These are phyloP conservation scores for Pseudochirops cupreus DNA, from an alignment of 2,797 vertebrate species.

Conservation along the genomic window DNA sequence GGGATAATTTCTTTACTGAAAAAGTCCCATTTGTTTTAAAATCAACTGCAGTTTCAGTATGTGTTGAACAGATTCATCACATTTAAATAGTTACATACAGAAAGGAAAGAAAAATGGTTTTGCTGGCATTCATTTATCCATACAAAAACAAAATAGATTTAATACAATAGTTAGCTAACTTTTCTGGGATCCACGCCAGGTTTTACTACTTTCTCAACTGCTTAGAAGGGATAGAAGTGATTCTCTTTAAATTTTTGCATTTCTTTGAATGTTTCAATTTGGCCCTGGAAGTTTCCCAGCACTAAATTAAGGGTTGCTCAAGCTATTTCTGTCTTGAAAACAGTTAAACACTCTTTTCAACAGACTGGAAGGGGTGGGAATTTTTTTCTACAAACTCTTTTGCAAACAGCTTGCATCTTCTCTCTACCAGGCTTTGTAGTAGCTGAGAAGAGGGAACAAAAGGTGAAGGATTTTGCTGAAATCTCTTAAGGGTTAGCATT, in stretches of 20 bases:
- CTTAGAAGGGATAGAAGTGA: not conserved
- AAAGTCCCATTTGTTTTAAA: not conserved
- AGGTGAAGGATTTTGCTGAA: not conserved
- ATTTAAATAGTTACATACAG: not conserved
- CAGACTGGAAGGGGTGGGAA: not conserved
- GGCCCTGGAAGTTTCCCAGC: not conserved
- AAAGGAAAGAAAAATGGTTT: not conserved
- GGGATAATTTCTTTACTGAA: not conserved
- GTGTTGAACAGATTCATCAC: not conserved
- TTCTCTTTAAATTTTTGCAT: not conserved
- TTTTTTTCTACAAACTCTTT: not conserved
- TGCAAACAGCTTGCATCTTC: not conserved
- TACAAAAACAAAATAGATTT: not conserved
- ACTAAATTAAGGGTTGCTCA: slow-evolving; percentile 2
- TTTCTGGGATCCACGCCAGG: not conserved
- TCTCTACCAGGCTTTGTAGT: not conserved
- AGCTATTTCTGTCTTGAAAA: not conserved
- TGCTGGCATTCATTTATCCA: not conserved
- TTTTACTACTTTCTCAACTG: not conserved
- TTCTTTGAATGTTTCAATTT: not conserved
- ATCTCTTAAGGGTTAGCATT: not conserved
- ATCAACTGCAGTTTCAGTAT: not conserved
- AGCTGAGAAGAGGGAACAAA: not conserved
- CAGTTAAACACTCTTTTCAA: not conserved
- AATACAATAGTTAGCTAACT: not conserved